Evolutionary conservation across 2,113 vertebrate species (phyloP), one percentile per base, ranked within the genome.

Genomic region (Pangasianodon hypophthalmus): DNA sequence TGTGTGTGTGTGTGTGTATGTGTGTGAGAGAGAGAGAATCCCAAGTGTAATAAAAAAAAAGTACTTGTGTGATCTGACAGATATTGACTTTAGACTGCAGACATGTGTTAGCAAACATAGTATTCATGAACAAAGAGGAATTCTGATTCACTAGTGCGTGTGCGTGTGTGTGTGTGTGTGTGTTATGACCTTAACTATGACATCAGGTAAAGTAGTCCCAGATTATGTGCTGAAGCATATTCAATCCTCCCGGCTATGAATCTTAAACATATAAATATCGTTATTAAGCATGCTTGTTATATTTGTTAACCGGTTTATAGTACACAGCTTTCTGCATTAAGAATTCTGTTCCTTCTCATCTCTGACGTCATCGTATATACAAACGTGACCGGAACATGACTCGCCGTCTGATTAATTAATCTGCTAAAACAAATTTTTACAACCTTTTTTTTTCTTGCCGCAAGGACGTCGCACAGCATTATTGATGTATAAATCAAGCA

Each of bases 341-440:
- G 26, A 14, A 50, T 86, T 52, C 86, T 19, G 26, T 11, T 50
- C 56, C 14, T 80, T 6, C 48, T 87, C 50, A 52, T 52, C 85
- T 48, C 58, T 77, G 89, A 84, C 79, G 86, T 92, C 54, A 87
- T 90, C 16, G 62, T 92, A 71, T 84, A 89, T 91, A 93, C 75
- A 91, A 90, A 41, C 77, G 18, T 88, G 91, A 91, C 93, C 89
- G 90, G 91, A 87, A 90, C 91, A 93, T 91, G 92, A 93, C 92
- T 82, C 82, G 82, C 84, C 81, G 87, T 88, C 90, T 94, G 94
- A 95, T 96, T 95, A 96, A 96, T 96, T 94, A 96, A 95, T 96
- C 93, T 93, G 90, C 93, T 96, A 94, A 96, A 96, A 95, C 93
- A 92, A 93, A 93, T 94, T 95, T 95, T 96, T 95, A 94, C 94